phyloP scores from a whole-genome alignment of 2,797 vertebrate genomes.

The Acrossocheilus fasciatus region DNA sequence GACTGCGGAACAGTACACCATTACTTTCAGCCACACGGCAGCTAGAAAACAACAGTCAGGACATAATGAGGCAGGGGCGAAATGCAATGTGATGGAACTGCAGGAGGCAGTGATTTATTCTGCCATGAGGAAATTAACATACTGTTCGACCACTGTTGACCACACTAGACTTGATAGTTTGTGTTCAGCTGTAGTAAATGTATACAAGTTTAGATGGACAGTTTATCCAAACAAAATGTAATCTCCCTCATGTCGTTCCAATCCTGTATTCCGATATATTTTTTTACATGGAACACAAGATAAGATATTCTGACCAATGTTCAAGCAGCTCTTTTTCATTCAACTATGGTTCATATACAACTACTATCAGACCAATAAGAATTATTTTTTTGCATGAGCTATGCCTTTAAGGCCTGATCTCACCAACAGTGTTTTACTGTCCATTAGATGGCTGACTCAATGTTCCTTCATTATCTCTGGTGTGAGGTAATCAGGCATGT shows the following conservation, averaged over 20 bases:
- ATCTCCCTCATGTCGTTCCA: background rate
- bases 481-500: slow-evolving; percentile 49
- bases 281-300: background rate
- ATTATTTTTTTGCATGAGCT: background rate
- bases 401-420: slow-evolving; percentile 27
- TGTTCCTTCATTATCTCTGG: slow-evolving; percentile 51
- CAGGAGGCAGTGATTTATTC: slow-evolving; percentile 63
- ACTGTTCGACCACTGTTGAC: slow-evolving; percentile 39
- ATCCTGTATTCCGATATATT: background rate
- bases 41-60: slow-evolving; percentile 60
- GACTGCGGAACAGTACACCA: slow-evolving; percentile 50
- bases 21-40: slow-evolving; percentile 54
- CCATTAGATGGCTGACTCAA: slow-evolving; percentile 44
- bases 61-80: slow-evolving; percentile 62
- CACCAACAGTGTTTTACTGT: slow-evolving; percentile 33
- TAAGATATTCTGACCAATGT: background rate
- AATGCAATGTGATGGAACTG: slow-evolving; percentile 50
- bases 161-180: background rate
- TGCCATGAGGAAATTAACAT: slow-evolving; percentile 55
- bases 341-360: background rate
- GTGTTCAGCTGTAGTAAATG: background rate
- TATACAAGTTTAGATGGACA: background rate
- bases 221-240: background rate
- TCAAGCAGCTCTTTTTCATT: background rate
- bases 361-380: background rate